Evolutionary conservation across 2,888 invertebrate genomes (phyloP).

Genomic region (Phaonia tiefii): DNA sequence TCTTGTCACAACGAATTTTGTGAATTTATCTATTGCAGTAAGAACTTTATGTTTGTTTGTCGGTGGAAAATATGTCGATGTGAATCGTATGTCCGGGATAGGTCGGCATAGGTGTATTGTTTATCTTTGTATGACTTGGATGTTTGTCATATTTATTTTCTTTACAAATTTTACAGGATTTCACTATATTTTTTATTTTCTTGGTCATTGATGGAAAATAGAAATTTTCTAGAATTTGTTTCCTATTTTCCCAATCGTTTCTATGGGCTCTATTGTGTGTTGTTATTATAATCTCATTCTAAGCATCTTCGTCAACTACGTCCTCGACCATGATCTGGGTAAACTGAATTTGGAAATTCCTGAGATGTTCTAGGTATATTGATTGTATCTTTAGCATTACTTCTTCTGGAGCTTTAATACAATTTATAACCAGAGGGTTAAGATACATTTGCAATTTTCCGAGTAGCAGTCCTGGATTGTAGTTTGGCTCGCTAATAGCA

Average conservation of each 20-base stretch:
- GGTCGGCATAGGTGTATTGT: background rate
- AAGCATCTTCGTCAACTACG: background rate
- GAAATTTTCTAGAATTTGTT: constrained; percentile 1
- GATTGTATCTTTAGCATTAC: constrained; percentile 1
- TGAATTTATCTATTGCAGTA: background rate
- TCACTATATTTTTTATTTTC: background rate
- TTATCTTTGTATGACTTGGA: background rate
- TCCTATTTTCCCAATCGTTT: constrained; percentile 13
- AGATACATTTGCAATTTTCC: background rate
- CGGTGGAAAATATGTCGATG: background rate
- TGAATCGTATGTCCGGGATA: background rate
- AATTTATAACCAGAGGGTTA: constrained; percentile 24
- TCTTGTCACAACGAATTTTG: background rate
- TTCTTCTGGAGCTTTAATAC: background rate
- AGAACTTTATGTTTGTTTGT: background rate
- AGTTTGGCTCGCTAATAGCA: background rate
- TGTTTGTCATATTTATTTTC: constrained; percentile 2
- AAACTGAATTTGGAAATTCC: background rate
- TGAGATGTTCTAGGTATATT: background rate
- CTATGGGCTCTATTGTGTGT: constrained; percentile 18
- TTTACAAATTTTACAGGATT: background rate
- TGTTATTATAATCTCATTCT: background rate
- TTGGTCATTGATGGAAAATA: background rate
- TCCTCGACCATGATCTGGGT: constrained; percentile 6
- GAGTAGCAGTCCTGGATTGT: background rate